A percentile compares a stretch with the other conserved stretches of the same genome.
These are phyloP conservation scores for Oceanodroma leucorhoa DNA, from an alignment of 2,797 vertebrate genomes.

Conservation along the genomic window DNA sequence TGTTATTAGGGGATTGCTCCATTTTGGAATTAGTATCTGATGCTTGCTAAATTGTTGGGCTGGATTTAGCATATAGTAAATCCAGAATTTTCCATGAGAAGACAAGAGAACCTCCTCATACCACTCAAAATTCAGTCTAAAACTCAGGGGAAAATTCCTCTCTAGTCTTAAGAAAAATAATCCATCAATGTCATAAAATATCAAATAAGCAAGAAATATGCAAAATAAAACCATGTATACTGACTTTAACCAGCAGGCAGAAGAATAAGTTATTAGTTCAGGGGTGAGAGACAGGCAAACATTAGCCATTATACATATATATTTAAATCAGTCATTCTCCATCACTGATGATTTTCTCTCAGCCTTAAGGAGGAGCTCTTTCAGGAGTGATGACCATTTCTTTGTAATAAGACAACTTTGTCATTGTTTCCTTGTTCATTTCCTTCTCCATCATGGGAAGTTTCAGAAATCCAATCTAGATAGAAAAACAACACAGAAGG, in stretches of 20 bases:
- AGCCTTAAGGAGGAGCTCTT: background rate
- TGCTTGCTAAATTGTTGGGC: accelerated
- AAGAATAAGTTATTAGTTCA: background rate
- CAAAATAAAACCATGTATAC: background rate
- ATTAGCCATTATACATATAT: background rate
- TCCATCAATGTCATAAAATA: background rate
- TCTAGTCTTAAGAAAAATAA: background rate
- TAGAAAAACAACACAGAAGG: background rate
- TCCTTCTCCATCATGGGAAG: background rate
- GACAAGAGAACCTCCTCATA: background rate
- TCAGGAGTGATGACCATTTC: background rate
- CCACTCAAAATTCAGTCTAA: background rate
- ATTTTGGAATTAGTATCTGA: background rate
- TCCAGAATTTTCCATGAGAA: background rate
- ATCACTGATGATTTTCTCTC: background rate
- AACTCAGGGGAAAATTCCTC: background rate
- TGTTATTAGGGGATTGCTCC: background rate
- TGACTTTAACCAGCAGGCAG: background rate
- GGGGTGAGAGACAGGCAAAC: background rate
- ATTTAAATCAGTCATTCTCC: background rate
- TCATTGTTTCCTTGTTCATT: background rate
- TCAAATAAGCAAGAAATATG: background rate
- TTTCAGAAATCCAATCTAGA: background rate
- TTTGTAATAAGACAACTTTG: background rate
- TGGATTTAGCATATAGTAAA: background rate